A percentile compares a stretch with the other conserved stretches of the same genome.
These are phyloP conservation scores for Galbula dea DNA, from an alignment of 2,113 vertebrate genomes.

Conservation along the genomic window DNA sequence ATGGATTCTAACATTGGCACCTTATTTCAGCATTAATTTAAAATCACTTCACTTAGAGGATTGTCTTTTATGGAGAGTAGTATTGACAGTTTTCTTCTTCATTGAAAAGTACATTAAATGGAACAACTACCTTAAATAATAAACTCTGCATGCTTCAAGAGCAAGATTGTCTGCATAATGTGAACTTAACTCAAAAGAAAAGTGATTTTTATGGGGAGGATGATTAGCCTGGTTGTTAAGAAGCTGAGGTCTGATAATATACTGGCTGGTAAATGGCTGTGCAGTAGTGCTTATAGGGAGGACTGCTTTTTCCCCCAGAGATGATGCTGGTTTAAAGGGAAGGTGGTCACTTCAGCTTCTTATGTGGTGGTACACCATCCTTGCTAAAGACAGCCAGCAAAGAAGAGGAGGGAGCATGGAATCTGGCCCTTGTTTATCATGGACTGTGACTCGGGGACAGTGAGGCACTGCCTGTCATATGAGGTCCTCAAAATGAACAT, in stretches of 20 bases:
- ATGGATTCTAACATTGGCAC: neutral
- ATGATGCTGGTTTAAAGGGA: neutral
- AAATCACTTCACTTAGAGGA: neutral
- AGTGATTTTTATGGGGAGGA: neutral
- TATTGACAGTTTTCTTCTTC: conserved; percentile 12
- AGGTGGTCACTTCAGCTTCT: neutral
- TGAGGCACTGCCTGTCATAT: neutral
- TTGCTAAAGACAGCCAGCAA: neutral
- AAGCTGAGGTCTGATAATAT: neutral
- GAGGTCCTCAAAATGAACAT: fast-evolving
- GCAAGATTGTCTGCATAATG: neutral
- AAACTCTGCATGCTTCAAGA: neutral
- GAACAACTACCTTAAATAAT: conserved; percentile 6
- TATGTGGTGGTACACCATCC: neutral
- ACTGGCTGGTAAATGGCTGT: neutral
- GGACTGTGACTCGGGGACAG: neutral
- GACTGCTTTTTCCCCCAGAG: neutral
- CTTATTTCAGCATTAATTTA: conserved; percentile 22
- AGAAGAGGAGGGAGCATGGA: neutral
- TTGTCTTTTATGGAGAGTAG: neutral
- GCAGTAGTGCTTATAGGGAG: neutral
- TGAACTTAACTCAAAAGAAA: neutral
- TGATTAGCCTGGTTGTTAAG: neutral
- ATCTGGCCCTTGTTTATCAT: fast-evolving
- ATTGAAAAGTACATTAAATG: neutral